phyloP scores from a whole-genome alignment of 2,113 vertebrate species.

The Recurvirostra avosetta region DNA sequence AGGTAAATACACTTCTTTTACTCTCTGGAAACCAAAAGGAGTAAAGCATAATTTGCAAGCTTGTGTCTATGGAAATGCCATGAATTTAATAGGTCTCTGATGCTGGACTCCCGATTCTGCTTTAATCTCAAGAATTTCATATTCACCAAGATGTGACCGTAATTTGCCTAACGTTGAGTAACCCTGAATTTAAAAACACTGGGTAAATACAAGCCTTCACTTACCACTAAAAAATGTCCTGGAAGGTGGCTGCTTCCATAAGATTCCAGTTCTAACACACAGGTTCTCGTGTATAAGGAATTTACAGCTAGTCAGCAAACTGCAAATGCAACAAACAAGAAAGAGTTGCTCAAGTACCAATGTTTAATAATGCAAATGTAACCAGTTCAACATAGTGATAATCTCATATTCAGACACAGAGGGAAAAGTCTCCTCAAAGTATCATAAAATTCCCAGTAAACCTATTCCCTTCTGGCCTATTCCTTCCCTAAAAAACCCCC shows the following conservation, averaged over 20 bases:
- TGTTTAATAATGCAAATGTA: background rate
- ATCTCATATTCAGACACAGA: background rate
- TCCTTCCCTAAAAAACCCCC: background rate
- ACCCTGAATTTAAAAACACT: background rate
- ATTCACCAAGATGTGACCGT: background rate
- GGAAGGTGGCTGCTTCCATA: constrained; percentile 40
- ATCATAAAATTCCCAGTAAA: background rate
- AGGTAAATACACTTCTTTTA: background rate
- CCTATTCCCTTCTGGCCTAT: background rate
- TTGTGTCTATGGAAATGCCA: background rate
- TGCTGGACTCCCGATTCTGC: background rate
- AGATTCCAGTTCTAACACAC: background rate
- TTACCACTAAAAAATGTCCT: constrained; percentile 68
- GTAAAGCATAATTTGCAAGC: background rate
- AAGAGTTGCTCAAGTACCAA: background rate
- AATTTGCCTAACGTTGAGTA: background rate
- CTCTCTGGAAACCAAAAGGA: background rate
- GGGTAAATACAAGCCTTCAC: background rate
- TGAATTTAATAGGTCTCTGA: background rate
- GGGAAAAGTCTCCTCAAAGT: background rate
- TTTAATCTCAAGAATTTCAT: background rate
- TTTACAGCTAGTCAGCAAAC: constrained; percentile 47
- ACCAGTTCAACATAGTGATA: background rate
- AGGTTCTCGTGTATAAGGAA: background rate
- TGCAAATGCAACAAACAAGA: background rate